phyloP scores from a whole-genome alignment of 2,797 vertebrate species.

The Microctenopoma lineatum region DNA sequence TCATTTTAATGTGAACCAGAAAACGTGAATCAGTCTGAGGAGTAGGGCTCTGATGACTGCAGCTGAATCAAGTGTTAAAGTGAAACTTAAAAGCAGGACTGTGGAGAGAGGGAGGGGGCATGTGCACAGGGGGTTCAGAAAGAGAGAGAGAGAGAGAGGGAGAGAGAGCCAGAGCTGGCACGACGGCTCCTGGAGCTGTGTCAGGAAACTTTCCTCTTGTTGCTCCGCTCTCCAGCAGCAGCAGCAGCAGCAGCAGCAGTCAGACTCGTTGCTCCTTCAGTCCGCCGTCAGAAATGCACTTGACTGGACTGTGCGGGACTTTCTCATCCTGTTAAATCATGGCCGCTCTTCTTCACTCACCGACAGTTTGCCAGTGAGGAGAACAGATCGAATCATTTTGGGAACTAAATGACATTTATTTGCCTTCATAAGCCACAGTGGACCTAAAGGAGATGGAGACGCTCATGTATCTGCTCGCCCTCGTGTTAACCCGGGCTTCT shows the following conservation, averaged over 20 bases:
- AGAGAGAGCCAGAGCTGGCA: conserved; percentile 42
- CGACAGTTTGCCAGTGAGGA: conserved; percentile 16
- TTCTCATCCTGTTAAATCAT: conserved; percentile 25
- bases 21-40: not conserved
- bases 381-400: not conserved
- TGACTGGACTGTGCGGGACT: conserved; percentile 42
- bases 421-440: not conserved
- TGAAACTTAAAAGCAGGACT: not conserved
- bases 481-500: conserved; percentile 40
- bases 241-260: not conserved
- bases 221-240: conserved; percentile 15
- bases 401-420: conserved; percentile 32
- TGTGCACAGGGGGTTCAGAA: not conserved
- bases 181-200: conserved; percentile 42
- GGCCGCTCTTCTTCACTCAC: conserved; percentile 4
- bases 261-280: conserved; percentile 7
- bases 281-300: conserved; percentile 48
- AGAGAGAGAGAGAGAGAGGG: conserved; percentile 16
- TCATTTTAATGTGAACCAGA: not conserved
- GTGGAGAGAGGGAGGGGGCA: not conserved
- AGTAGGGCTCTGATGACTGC: not conserved
- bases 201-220: conserved; percentile 58
- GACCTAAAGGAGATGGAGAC: conserved; percentile 54
- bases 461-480: conserved; percentile 58
- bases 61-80: not conserved